Evolutionary conservation across 2,113 vertebrate genomes (phyloP), one percentile per base, ranked within the genome.

Genomic region (Nyctibius bracteatus): DNA sequence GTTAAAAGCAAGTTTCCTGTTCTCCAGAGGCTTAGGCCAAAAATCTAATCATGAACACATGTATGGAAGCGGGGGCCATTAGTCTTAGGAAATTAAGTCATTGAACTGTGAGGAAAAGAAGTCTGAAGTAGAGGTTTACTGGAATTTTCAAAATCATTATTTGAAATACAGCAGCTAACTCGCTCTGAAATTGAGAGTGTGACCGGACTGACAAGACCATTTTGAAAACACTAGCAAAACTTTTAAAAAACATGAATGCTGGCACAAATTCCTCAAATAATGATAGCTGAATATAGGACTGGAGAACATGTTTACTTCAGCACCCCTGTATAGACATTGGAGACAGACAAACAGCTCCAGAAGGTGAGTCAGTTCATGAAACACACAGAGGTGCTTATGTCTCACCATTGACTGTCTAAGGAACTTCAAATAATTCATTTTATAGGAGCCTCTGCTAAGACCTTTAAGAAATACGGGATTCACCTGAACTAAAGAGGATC

Each of bases 1-100:
- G 87, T 92, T 93, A 97, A 77, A 96, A 82, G 8, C 78, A 88
- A 88, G 74, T 85, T 97, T 96, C 95, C 96, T 91, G 94, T 89
- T 91, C 93, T 92, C 62, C 24, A 61, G 87, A 77, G 49, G 84
- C 51, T 85, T 91, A 65, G 58, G 94, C 93, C 90, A 96, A 94
- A 95, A 95, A 66, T 51, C 61, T 88, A 95, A 96, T 93, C 65
- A 75, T 1, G 24, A 96, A 92, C 91, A 94, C 83, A 89, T 91
- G 91, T 70, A 31, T 92, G 91, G 81, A 96, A 94, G 71, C 94
- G 86, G 66, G 58, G 87, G 70, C 58, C 73, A 94, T 96, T 88
- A 89, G 65, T 37, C 17, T 84, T 90, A 95, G 91, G 93, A 97
- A 95, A 91, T 96, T 91, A 95, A 88, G 44, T 80, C 86, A 85